phyloP scores from a whole-genome alignment of 2,113 vertebrate species.

The Callaeas wilsoni region DNA sequence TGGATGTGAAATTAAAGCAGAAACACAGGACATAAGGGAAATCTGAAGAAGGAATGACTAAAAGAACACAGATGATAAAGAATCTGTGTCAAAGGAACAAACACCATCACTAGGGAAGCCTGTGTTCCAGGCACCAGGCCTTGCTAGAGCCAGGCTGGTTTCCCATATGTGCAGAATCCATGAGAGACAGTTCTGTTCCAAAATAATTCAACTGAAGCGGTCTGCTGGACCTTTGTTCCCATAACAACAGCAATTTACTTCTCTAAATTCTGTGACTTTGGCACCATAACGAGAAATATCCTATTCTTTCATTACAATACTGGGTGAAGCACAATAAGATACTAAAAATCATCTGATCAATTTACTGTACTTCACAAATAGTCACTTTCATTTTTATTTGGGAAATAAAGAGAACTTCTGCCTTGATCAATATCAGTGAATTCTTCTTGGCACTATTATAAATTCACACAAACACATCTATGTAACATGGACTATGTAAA shows the following conservation, averaged over 20 bases:
- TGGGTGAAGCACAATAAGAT: not conserved
- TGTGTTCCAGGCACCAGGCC: not conserved
- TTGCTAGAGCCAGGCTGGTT: not conserved
- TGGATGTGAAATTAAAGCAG: not conserved
- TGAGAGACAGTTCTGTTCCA: not conserved
- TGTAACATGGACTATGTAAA: not conserved
- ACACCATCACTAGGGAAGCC: not conserved
- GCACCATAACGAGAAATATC: not conserved
- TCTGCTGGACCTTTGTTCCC: conserved; percentile 1
- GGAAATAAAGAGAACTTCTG: not conserved
- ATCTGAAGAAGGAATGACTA: not conserved
- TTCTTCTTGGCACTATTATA: not conserved
- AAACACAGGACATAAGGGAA: not conserved
- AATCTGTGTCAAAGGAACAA: not conserved
- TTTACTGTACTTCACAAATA: not conserved
- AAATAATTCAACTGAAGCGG: not conserved
- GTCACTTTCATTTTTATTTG: not conserved
- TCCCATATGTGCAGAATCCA: not conserved
- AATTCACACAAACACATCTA: not conserved
- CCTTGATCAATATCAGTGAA: not conserved
- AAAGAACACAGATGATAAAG: not conserved
- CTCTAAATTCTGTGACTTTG: not conserved
- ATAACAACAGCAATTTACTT: conserved; percentile 10
- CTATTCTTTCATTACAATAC: not conserved
- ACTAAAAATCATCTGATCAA: not conserved